These are phyloP conservation scores for Conopomorpha cramerella DNA, from an alignment of 1,140 invertebrate species.

Conservation along the genomic window DNA sequence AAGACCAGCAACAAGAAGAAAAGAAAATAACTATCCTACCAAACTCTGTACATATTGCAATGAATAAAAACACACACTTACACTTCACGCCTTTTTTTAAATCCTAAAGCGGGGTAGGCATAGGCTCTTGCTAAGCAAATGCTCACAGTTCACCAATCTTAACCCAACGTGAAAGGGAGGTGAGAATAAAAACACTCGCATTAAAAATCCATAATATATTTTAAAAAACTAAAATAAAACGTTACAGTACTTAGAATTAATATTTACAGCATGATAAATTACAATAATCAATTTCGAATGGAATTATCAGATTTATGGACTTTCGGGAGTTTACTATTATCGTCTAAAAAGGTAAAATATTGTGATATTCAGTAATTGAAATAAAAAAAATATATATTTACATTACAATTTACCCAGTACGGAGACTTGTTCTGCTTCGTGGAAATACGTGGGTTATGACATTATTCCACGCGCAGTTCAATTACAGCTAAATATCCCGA, in stretches of 20 bases:
- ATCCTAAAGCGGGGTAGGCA: no score
- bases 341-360: no score
- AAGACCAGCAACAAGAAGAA: conserved; percentile 19
- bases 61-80: not conserved
- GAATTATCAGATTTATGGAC: conserved; percentile 26
- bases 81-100: not conserved
- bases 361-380: not conserved
- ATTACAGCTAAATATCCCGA: no score
- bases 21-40: conserved; percentile 18
- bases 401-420: no score
- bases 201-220: conserved; percentile 22
- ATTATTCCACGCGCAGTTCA: no score
- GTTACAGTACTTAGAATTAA: conserved; percentile 49
- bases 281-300: conserved; percentile 30
- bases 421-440: no score
- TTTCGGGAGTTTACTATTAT: no score
- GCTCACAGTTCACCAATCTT: not conserved
- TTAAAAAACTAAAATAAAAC: conserved; percentile 49
- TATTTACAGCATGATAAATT: conserved; percentile 50
- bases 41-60: conserved; percentile 5
- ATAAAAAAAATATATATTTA: not conserved
- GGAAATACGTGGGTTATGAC: no score
- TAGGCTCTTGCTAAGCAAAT: no score
- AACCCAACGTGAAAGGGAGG: not conserved
- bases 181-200: conserved; percentile 13